Evolutionary conservation across 2,113 vertebrate species (phyloP).

Genomic region (Aptenodytes patagonicus): DNA sequence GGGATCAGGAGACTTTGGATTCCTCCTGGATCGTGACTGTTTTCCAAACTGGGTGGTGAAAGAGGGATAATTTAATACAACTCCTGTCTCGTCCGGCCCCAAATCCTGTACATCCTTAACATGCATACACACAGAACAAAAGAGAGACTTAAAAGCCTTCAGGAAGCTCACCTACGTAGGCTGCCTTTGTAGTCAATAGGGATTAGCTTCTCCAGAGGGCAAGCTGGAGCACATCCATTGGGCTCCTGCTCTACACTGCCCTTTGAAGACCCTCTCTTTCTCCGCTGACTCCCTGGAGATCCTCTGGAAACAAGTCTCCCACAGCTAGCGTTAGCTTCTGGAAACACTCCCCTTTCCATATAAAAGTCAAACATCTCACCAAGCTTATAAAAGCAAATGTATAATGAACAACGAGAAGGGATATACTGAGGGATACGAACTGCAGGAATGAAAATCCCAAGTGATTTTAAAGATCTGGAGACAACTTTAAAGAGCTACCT

Average conservation of each 20-base stretch:
- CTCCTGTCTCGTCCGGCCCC: neutral
- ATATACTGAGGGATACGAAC: neutral
- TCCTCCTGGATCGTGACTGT: neutral
- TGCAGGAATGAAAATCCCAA: conserved; percentile 1
- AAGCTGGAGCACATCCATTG: neutral
- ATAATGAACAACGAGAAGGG: neutral
- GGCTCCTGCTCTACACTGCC: neutral
- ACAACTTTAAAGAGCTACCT: neutral
- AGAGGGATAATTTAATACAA: neutral
- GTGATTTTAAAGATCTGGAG: neutral
- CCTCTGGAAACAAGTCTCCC: neutral
- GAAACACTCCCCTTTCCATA: neutral
- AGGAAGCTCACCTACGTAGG: neutral
- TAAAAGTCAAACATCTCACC: neutral
- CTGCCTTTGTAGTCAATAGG: neutral
- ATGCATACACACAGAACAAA: neutral
- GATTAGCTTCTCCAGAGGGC: neutral
- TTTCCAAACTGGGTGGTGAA: neutral
- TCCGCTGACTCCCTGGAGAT: neutral
- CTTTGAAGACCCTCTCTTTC: neutral
- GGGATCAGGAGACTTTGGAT: neutral
- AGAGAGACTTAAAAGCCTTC: neutral
- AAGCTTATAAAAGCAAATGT: neutral
- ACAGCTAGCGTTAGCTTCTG: neutral
- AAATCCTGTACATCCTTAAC: neutral